phyloP scores from a whole-genome alignment of 2,797 vertebrate genomes.

The Eremophila alpestris region DNA sequence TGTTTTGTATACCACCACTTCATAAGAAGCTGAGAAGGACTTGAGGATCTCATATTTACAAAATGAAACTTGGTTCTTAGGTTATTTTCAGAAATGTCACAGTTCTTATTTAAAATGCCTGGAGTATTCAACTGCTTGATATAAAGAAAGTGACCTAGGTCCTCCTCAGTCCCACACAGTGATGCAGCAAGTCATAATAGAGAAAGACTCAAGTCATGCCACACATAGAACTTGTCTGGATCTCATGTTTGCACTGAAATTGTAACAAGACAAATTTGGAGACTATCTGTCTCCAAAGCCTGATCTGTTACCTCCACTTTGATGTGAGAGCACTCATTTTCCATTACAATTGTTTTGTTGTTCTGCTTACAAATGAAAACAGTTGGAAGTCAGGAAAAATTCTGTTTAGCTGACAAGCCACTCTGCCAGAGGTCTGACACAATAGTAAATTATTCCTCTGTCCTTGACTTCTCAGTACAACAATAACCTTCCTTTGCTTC shows the following conservation, averaged over 20 bases:
- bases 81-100: neutral
- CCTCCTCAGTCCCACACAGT: neutral
- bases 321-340: neutral
- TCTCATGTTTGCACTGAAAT: neutral
- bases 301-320: neutral
- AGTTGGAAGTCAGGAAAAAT: neutral
- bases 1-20: neutral
- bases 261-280: neutral
- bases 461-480: neutral
- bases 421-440: neutral
- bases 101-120: neutral
- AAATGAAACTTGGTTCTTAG: neutral
- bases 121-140: neutral
- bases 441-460: neutral
- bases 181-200: neutral
- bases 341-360: neutral
- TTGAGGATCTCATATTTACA: neutral
- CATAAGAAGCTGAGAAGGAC: neutral
- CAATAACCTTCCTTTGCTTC: neutral
- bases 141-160: neutral
- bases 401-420: neutral
- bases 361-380: conserved; percentile 25
- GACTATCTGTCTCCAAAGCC: neutral
- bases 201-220: neutral
- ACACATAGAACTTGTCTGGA: neutral